Evolutionary conservation across 2,113 vertebrate species (phyloP), one percentile per base, ranked within the genome.

Genomic region (Myodes glareolus): DNA sequence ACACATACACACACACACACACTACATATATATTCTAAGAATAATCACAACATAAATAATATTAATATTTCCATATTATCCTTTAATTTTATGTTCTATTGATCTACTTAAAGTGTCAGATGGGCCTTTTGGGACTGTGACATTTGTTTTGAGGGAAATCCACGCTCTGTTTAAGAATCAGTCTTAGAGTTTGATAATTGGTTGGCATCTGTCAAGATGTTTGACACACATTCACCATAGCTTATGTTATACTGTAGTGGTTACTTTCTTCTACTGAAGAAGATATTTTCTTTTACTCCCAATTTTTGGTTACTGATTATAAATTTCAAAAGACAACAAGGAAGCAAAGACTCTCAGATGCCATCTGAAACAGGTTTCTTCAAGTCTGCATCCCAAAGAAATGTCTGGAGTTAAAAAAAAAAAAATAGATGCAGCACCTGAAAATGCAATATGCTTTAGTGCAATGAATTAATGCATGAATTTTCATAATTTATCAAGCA

Each of bases 261-360:
- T 78, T 80, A 52, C 55, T 94, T 90, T 36, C 19, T 77, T 93
- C 92, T 77, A 50, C 27, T 94, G 42, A 92, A 42, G 45, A 31
- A 27, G 29, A 12, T 65, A 17, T 73, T 25, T n/a, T 63, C 55
- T 58, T 78, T 88, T 9, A 67, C 21, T 91, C 77, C 42, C 31
- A 36, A 25, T 76, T 88, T 65, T 84, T 65, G 1, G n/a, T 78
- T 88, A 25, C 52, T 42, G 10, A 93, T 65, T 61, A 4, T 77
- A 81, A 96, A 93, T 82, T 90, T 61, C 19, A 19, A 80, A 81
- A 67, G 12, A 72, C 10, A 39, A 3, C 45, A 88, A 75, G 36
- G 36, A 70, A 92, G 9, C 33, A 72, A 65, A 70, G 68, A 77
- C 29, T 19, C 36, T 87, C 29, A 87, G 88, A 82, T 61, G 5